Evolutionary conservation across 2,888 invertebrate genomes (phyloP), one percentile per base, ranked within the genome.

Genomic region (Meiosimyza platycephala): DNA sequence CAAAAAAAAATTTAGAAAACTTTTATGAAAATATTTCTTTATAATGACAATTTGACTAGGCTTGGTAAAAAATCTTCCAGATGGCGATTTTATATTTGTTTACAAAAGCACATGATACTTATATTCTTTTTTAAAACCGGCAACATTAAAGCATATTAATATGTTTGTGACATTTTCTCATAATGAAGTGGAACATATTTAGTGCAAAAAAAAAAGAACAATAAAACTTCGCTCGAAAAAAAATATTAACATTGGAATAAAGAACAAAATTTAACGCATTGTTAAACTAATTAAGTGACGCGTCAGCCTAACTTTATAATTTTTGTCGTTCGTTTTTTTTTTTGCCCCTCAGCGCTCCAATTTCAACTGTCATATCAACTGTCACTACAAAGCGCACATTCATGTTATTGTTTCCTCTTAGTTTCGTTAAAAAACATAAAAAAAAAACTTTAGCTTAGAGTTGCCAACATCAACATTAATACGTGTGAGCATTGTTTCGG

Each of bases 201-300:
- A 7, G 7, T 28, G 60, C 9, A 22, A 18, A 62, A 62, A 62
- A n/a, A 22, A 33, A 13, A n/a, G 7, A 28, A 28, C 28, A 28
- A 28, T 28, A 28, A 2, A 28, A 22, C 22, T 22, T 22, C 22
- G 22, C 22, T 22, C 22, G 22, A 22, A 22, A 22, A 18, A 40
- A 28, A 6, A 12, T 7, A 62, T 2, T 55, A 66, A 40, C 55
- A 66, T 54, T 16, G 16, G 11, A 51, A 52, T 66, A 15, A 48
- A n/a, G 57, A 57, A 54, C 28, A n/a, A 3, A 57, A 55, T 55
- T 18, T 51, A 54, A 55, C 40, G 83, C 82, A 82, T 84, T 82
- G 84, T 82, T 84, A 82, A 83, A 83, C 85, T 85, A 85, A 83
- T 83, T 85, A 80, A 82, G 78, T 80, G 71, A 76, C 76, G 73